These are phyloP conservation scores for Saccopteryx leptura DNA, from an alignment of 2,113 vertebrate genomes.

Conservation along the genomic window DNA sequence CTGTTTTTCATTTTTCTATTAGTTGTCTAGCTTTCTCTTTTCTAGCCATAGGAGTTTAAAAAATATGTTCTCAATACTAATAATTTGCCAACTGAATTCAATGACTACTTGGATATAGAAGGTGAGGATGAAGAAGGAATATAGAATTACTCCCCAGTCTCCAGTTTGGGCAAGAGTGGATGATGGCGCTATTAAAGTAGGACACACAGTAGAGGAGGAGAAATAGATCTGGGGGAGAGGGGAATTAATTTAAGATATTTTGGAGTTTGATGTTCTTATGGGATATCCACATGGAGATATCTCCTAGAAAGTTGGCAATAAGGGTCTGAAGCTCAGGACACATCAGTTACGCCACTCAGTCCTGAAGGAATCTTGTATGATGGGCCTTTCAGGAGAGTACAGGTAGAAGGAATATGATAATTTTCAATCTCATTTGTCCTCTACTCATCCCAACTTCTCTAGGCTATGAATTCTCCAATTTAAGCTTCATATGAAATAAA, in stretches of 20 bases:
- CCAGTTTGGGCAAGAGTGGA: slow-evolving; percentile 28
- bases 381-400: neutral
- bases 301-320: neutral
- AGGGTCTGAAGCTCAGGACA: neutral
- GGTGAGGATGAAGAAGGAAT: neutral
- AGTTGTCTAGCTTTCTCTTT: neutral
- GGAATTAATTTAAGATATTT: neutral
- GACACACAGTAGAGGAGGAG: neutral
- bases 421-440: slow-evolving; percentile 33
- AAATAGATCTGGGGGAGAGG: neutral
- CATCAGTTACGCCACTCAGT: neutral
- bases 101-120: neutral
- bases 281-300: neutral
- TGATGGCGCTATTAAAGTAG: neutral
- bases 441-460: neutral
- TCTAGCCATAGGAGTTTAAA: neutral
- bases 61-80: neutral
- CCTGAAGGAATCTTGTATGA: neutral
- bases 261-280: neutral
- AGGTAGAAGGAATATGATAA: neutral
- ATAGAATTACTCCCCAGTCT: slow-evolving; percentile 17
- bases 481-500: slow-evolving; percentile 47
- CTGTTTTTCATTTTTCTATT: neutral
- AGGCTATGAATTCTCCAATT: neutral
- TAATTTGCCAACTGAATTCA: slow-evolving; percentile 37